Conservation (phyloP, 2,888 invertebrate species). For the Aspidiotus destructor region DNA sequence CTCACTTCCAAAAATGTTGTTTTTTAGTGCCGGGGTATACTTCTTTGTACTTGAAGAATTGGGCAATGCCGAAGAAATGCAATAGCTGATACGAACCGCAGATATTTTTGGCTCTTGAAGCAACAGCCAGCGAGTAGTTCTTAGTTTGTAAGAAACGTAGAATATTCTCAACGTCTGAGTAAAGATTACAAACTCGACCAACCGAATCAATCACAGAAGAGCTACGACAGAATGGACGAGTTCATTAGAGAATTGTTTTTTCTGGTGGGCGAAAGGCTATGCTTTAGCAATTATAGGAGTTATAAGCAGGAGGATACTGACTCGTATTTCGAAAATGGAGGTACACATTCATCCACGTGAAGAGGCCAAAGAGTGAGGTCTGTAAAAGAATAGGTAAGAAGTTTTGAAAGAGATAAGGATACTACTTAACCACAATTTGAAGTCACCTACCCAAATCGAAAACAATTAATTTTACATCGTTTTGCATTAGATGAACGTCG, state of each 20-base stretch:
- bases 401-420: neutral
- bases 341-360: slow-evolving; percentile 37
- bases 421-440: neutral
- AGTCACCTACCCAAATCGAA: slow-evolving; percentile 32
- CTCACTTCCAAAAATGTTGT: slow-evolving; percentile 37
- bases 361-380: slow-evolving; percentile 39
- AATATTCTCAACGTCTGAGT: slow-evolving; percentile 34
- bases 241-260: neutral
- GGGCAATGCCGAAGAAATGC: slow-evolving; percentile 37
- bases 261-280: neutral
- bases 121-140: slow-evolving; percentile 37
- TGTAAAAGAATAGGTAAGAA: slow-evolving; percentile 33
- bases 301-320: slow-evolving; percentile 35
- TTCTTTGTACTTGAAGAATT: slow-evolving; percentile 37
- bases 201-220: slow-evolving; percentile 35
- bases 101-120: slow-evolving; percentile 38
- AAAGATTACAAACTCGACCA: slow-evolving; percentile 35
- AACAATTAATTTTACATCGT: slow-evolving; percentile 26
- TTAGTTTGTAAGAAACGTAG: slow-evolving; percentile 33
- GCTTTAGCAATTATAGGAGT: slow-evolving; percentile 39
- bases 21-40: slow-evolving; percentile 38
- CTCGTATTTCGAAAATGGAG: slow-evolving; percentile 35
- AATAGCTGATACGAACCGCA: slow-evolving; percentile 38
- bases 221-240: slow-evolving; percentile 13
- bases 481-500: no score